Percentiles rank a stretch among this genome's conserved stretches.
Evolutionary conservation across 2,888 invertebrate species (phyloP).

Genomic region (Spatulosminthurus flaviceps): DNA sequence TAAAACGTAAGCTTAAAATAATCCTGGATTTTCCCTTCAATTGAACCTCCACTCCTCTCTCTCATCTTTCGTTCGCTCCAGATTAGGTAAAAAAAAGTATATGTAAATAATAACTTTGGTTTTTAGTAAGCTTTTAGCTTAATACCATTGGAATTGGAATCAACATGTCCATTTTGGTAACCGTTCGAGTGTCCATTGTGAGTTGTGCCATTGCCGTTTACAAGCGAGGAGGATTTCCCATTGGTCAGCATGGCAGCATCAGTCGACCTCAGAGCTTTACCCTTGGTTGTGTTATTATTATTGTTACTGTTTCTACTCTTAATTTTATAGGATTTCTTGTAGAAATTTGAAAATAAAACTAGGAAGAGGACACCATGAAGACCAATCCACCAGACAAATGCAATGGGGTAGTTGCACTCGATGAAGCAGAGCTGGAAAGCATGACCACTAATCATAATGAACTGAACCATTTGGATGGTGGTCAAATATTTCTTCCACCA

Average conservation of each 20-base stretch:
- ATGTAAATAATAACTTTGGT: conserved; percentile 24
- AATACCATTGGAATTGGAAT: conserved; percentile 49
- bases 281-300: not conserved
- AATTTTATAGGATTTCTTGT: conserved; percentile 78
- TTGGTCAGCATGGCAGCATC: conserved; percentile 12
- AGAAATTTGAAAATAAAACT: conserved; percentile 94
- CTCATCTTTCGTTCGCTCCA: not conserved
- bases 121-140: conserved; percentile 42
- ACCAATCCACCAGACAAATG: conserved; percentile 77
- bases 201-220: conserved; percentile 27
- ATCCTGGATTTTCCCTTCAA: not conserved
- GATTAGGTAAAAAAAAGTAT: not conserved
- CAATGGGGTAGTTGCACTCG: conserved; percentile 85
- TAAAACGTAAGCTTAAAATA: not conserved
- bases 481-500: conserved; percentile 96
- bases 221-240: conserved; percentile 2
- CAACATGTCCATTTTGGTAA: conserved; percentile 23
- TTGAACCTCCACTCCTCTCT: not conserved
- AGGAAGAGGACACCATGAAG: conserved; percentile 92
- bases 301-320: not conserved
- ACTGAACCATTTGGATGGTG: conserved; percentile 95
- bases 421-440: conserved; percentile 91
- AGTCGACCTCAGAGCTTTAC: not conserved
- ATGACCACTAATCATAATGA: conserved; percentile 88
- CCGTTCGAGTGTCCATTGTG: conserved; percentile 22